Evolutionary conservation across 2,888 invertebrate genomes (phyloP), one percentile per base, ranked within the genome.

Genomic region (Adelphocoris suturalis): DNA sequence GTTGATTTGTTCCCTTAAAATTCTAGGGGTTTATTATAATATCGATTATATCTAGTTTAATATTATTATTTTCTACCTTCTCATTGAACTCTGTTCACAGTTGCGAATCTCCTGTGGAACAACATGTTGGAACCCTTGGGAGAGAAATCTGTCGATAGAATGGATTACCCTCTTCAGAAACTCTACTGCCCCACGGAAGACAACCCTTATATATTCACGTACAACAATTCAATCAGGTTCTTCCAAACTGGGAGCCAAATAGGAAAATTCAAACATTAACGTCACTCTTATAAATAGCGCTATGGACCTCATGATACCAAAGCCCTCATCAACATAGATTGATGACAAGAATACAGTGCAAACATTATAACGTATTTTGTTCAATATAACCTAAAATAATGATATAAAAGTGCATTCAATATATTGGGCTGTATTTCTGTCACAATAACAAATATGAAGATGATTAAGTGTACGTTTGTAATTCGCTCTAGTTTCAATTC

Each of bases 51-150:
- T 37, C 7, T n/a, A n/a, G n/a, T n/a, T n/a, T n/a, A n/a, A n/a
- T 48, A 48, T 48, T 48, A 48, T 48, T 48, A 7, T 48, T 48
- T 11, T 48, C 13, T 48, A 48, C 13, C 48, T 13, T 11, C 48
- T 48, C 13, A 3, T 52, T 52, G 1, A 52, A 68, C 23, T 68
- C 27, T 27, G 68, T 68, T 27, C 68, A 68, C 93, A 96, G 96
- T 95, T 75, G 96, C 96, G 0, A 96, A 96, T 92, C 94, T 96
- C 61, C 93, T 96, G 0, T 96, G 96, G 96, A 96, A 96, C 93
- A 96, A 96, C 92, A 94, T 96, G 90, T 93, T 96, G 28, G 95
- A 96, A 92, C 96, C 96, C 0, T 95, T 96, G 3, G 96, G 96
- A 46, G 94, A 94, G 92, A 96, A 96, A 93, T 95, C 95, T 0